phyloP scores from a whole-genome alignment of 2,797 vertebrate species.

The Bradypodion ventrale region DNA sequence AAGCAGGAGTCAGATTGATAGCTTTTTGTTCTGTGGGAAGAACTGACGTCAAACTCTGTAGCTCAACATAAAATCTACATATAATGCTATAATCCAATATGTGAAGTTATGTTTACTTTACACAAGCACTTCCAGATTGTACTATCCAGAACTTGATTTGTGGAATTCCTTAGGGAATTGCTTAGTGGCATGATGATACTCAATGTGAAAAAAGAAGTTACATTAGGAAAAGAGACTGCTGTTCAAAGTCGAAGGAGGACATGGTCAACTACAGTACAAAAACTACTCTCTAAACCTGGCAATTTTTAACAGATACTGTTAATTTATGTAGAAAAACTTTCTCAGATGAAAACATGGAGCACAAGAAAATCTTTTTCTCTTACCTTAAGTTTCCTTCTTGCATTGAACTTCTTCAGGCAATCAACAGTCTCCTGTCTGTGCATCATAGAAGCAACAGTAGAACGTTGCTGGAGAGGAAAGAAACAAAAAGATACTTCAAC shows the following conservation, averaged over 20 bases:
- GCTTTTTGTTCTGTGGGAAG: neutral
- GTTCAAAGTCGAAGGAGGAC: neutral
- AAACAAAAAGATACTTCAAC: conserved; percentile 26
- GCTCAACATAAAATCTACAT: neutral
- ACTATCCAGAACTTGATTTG: neutral
- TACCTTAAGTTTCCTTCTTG: conserved; percentile 95
- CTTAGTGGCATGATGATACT: neutral
- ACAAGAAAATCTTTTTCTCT: conserved; percentile 17
- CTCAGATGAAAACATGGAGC: neutral
- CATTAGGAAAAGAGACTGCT: neutral
- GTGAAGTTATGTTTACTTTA: neutral
- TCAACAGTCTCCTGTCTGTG: conserved; percentile 98
- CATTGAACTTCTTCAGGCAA: conserved; percentile 98
- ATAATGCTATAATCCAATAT: neutral
- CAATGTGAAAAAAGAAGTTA: too few species aligned
- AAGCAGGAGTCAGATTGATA: neutral
- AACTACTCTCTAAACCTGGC: neutral
- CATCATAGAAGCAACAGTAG: conserved; percentile 98
- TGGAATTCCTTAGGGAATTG: neutral
- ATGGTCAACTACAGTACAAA: neutral
- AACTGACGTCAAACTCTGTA: neutral
- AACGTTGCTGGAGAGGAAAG: conserved; percentile 87
- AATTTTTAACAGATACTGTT: neutral
- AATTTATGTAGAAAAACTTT: neutral
- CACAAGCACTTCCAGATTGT: neutral